A percentile compares a stretch with the other conserved stretches of the same genome.
These are phyloP conservation scores for Drosophila birchii DNA, from an alignment of 2,888 invertebrate species.

Conservation along the genomic window DNA sequence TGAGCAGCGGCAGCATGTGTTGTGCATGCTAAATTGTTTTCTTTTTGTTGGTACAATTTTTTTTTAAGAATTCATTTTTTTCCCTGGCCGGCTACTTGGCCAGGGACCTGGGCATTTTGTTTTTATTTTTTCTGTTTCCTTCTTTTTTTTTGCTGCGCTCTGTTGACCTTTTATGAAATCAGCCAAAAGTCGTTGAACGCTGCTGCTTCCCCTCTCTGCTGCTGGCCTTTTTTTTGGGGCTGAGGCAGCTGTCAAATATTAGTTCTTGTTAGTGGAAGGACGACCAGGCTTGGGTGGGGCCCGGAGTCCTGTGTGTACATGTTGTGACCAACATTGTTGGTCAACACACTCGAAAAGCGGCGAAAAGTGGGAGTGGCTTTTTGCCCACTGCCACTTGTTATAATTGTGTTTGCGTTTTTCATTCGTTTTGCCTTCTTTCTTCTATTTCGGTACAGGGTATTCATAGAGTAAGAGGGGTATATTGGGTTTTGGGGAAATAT, in stretches of 20 bases:
- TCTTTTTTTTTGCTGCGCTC: constrained; percentile 37
- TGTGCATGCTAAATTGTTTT: constrained; percentile 45
- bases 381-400: constrained; percentile 68
- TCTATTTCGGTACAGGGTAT: neutral
- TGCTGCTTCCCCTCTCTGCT: constrained; percentile 12
- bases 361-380: constrained; percentile 1
- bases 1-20: constrained; percentile 67
- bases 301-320: constrained; percentile 45
- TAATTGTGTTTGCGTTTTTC: constrained; percentile 77
- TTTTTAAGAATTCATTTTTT: constrained; percentile 14
- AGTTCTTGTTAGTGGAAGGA: constrained; percentile 55
- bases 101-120: constrained; percentile 29
- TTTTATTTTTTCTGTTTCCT: constrained; percentile 23
- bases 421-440: constrained; percentile 45
- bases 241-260: constrained; percentile 58
- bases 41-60: constrained; percentile 26
- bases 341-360: constrained; percentile 54
- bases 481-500: no score
- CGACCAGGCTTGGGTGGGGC: constrained; percentile 17
- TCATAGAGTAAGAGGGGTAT: neutral
- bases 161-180: constrained; percentile 74
- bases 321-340: constrained; percentile 79
- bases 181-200: constrained; percentile 78
- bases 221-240: constrained; percentile 20
- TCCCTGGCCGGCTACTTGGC: constrained; percentile 54